phyloP scores from a whole-genome alignment of 2,888 invertebrate species.

The Tetragnatha montana region DNA sequence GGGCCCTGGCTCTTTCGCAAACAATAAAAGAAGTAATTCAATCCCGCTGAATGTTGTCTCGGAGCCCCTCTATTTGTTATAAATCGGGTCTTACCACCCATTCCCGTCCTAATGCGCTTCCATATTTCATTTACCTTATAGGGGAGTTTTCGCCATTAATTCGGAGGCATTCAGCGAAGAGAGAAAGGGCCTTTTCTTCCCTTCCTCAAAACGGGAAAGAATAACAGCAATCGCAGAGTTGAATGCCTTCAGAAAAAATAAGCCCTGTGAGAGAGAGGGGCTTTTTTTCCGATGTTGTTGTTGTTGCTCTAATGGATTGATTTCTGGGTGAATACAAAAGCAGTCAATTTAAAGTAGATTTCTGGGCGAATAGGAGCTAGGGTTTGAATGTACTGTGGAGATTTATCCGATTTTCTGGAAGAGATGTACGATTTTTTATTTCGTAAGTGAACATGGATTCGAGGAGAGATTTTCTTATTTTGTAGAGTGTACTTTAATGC shows the following conservation, averaged over 20 bases:
- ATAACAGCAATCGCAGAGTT: neutral
- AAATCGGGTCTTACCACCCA: slow-evolving; percentile 25
- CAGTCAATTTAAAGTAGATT: neutral
- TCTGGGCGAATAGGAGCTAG: neutral
- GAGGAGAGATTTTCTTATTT: neutral
- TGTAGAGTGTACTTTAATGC: neutral
- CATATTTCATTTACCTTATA: slow-evolving; percentile 51
- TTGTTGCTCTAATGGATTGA: neutral
- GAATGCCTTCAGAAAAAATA: neutral
- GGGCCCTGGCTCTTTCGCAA: slow-evolving; percentile 15
- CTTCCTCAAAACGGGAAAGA: neutral
- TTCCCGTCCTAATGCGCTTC: slow-evolving; percentile 24
- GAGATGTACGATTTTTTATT: neutral
- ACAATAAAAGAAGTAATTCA: slow-evolving; percentile 48
- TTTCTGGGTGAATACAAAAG: neutral
- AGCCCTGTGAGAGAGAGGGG: neutral
- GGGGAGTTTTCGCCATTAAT: slow-evolving; percentile 16
- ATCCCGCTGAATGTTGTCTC: slow-evolving; percentile 43
- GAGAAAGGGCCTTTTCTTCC: neutral
- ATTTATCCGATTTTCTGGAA: neutral
- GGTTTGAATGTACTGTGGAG: neutral
- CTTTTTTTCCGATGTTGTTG: neutral
- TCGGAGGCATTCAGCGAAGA: neutral
- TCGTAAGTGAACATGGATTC: neutral
- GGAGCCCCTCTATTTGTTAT: slow-evolving; percentile 45